Evolutionary conservation across 1,140 invertebrate species (phyloP).

Genomic region (Archegozetes longisetosus): DNA sequence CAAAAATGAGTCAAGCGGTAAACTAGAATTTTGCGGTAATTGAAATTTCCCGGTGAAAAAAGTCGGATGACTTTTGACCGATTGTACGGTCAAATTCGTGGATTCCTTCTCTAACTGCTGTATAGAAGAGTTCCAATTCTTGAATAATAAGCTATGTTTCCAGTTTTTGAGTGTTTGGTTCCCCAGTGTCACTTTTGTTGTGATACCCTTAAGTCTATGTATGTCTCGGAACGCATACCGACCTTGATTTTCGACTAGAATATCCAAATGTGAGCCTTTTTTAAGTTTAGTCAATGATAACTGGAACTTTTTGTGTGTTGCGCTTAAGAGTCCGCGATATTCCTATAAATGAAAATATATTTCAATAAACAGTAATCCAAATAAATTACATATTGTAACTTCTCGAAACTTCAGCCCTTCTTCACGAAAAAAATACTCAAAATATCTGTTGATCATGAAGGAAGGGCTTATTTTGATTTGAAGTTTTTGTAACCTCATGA

Average conservation of each 20-base stretch:
- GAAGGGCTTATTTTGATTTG: no score
- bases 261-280: slow-evolving; percentile 37
- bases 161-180: slow-evolving; percentile 26
- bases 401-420: no score
- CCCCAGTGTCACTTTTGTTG: slow-evolving; percentile 32
- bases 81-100: not conserved
- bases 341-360: no score
- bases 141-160: slow-evolving; percentile 21
- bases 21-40: slow-evolving; percentile 17
- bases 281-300: slow-evolving; percentile 37
- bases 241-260: slow-evolving; percentile 22
- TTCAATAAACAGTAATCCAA: no score
- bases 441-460: no score
- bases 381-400: no score
- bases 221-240: slow-evolving; percentile 28
- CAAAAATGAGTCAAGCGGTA: slow-evolving; percentile 43
- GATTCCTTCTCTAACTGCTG: not conserved
- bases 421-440: no score
- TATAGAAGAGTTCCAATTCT: no score
- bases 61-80: slow-evolving; percentile 5
- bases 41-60: slow-evolving; percentile 35
- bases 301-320: slow-evolving; percentile 36
- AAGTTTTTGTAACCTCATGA: not conserved
- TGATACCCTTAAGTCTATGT: slow-evolving; percentile 39
- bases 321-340: slow-evolving; percentile 40